phyloP scores from a whole-genome alignment of 2,113 vertebrate genomes.

The Probosciger aterrimus region DNA sequence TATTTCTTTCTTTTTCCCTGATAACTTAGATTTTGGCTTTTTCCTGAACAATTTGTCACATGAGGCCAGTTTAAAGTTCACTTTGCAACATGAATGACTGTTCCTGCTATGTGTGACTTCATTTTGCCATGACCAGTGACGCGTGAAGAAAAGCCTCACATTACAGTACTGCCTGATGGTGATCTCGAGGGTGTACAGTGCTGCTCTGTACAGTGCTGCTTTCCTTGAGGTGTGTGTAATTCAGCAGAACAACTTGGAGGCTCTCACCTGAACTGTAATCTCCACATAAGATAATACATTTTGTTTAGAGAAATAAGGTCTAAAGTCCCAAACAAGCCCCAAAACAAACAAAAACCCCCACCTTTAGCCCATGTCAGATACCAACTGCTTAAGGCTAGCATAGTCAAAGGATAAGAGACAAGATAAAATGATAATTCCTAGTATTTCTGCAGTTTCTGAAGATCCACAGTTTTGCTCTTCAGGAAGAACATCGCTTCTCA shows the following conservation, averaged over 20 bases:
- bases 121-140: not conserved
- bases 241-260: not conserved
- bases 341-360: accelerated
- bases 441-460: not conserved
- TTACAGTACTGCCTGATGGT: not conserved
- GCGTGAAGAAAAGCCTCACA: not conserved
- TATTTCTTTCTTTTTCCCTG: not conserved
- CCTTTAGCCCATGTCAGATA: not conserved
- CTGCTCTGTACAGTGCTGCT: not conserved
- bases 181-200: not conserved
- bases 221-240: not conserved
- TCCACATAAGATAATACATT: not conserved
- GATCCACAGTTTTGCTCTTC: not conserved
- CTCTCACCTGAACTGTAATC: not conserved
- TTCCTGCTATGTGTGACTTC: not conserved
- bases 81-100: not conserved
- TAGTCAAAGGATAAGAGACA: not conserved
- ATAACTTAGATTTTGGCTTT: not conserved
- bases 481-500: not conserved
- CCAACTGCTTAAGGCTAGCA: not conserved
- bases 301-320: not conserved
- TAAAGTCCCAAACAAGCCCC: not conserved
- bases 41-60: not conserved
- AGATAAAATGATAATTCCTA: not conserved
- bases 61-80: not conserved